phyloP scores from a whole-genome alignment of 2,797 vertebrate genomes.

The Microcaecilia unicolor region DNA sequence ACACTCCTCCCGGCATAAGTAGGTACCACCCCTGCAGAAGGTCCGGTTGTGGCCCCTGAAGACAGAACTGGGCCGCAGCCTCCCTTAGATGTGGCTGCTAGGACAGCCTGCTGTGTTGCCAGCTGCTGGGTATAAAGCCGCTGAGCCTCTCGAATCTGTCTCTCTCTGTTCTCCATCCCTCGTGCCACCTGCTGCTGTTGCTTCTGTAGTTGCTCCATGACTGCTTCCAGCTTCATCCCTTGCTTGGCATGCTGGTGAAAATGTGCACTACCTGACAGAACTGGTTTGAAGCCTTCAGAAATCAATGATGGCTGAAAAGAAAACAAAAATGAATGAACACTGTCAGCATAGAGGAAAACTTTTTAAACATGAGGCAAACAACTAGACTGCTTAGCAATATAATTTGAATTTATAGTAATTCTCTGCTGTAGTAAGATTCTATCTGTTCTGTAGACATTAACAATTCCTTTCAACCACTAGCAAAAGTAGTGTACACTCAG shows the following conservation, averaged over 20 bases:
- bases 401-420: no score
- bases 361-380: no score
- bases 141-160: conserved; percentile 73
- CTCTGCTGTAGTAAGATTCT: no score
- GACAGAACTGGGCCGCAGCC: conserved; percentile 36
- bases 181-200: conserved; percentile 77
- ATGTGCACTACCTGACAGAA: conserved; percentile 33
- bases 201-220: conserved; percentile 87
- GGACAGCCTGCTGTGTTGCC: conserved; percentile 69
- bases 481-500: no score
- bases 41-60: conserved; percentile 39
- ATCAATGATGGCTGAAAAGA: conserved; percentile 38
- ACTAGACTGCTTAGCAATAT: no score
- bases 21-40: conserved; percentile 23
- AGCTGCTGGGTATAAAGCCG: conserved; percentile 75
- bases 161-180: conserved; percentile 68
- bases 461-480: no score
- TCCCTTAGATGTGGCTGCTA: conserved; percentile 58
- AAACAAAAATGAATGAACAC: conserved; percentile 13
- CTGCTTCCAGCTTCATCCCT: conserved; percentile 74
- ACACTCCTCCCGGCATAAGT: conserved; percentile 34
- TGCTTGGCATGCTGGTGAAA: conserved; percentile 54
- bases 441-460: no score
- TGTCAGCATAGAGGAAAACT: no score
- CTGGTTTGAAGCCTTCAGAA: conserved; percentile 32